Evolutionary conservation across 2,113 vertebrate species (phyloP).

Genomic region (Mormoops blainvillei): DNA sequence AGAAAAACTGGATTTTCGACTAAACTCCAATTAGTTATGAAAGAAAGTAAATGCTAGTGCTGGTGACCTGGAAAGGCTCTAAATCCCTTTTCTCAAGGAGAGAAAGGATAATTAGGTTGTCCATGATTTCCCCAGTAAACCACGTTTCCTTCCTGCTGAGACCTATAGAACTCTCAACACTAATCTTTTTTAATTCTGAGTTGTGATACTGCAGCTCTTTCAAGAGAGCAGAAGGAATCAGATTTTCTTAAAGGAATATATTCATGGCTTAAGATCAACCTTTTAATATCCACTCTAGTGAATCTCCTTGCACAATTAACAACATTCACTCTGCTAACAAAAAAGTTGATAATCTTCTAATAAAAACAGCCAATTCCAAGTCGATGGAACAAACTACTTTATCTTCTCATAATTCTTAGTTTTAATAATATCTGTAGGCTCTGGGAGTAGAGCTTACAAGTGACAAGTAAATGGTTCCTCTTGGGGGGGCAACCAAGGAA

Average conservation of each 20-base stretch:
- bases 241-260: conserved; percentile 34
- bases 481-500: neutral
- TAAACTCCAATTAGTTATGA: neutral
- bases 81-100: neutral
- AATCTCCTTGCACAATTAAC: conserved; percentile 58
- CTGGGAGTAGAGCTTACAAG: conserved; percentile 54
- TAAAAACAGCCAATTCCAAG: conserved; percentile 69
- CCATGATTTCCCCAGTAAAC: neutral
- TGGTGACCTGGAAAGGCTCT: neutral
- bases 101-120: neutral
- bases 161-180: neutral
- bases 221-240: neutral
- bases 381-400: conserved; percentile 59
- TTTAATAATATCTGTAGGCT: conserved; percentile 75
- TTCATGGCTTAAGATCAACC: conserved; percentile 25
- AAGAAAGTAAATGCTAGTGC: neutral
- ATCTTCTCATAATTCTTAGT: conserved; percentile 75
- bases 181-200: conserved; percentile 20
- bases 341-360: conserved; percentile 74
- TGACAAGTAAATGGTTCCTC: conserved; percentile 57
- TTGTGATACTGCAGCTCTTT: conserved; percentile 22
- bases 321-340: conserved; percentile 42
- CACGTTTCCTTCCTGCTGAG: neutral
- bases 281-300: conserved; percentile 60
- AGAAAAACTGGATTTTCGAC: neutral